These are phyloP conservation scores for Halotydeus destructor DNA, from an alignment of 1,140 invertebrate genomes.

Conservation along the genomic window DNA sequence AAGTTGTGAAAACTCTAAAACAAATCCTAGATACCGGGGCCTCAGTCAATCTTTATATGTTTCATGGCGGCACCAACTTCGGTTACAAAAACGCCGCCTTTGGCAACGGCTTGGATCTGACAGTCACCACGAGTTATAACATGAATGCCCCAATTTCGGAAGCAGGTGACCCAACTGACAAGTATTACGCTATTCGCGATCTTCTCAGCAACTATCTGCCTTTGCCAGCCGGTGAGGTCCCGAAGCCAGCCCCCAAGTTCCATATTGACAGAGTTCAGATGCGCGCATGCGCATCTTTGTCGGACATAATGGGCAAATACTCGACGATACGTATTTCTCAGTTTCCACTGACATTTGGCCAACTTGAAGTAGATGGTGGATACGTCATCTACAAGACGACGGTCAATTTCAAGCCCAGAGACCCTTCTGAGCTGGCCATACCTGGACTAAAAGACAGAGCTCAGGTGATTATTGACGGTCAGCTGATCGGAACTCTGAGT, in stretches of 20 bases:
- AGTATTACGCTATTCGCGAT: conserved; percentile 26
- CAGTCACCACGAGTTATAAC: conserved; percentile 29
- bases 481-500: conserved; percentile 37
- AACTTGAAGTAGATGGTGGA: conserved; percentile 26
- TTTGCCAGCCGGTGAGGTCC: too few species aligned
- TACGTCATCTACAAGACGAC: conserved; percentile 47
- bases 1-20: conserved; percentile 16
- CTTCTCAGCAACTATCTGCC: conserved; percentile 19
- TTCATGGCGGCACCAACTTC: conserved; percentile 15
- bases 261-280: too few species aligned
- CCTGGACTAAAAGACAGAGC: conserved; percentile 42
- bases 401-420: conserved; percentile 28
- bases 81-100: too few species aligned
- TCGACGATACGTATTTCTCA: too few species aligned
- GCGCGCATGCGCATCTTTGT: too few species aligned
- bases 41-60: conserved; percentile 22
- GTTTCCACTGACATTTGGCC: conserved; percentile 12
- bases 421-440: conserved; percentile 34
- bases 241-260: too few species aligned
- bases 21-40: conserved; percentile 19
- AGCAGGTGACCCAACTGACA: conserved; percentile 27
- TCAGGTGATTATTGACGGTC: conserved; percentile 43
- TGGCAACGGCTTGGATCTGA: too few species aligned
- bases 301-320: too few species aligned
- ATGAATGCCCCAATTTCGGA: conserved; percentile 32